phyloP scores from a whole-genome alignment of 2,797 vertebrate species.

The Tolypeutes matacus region DNA sequence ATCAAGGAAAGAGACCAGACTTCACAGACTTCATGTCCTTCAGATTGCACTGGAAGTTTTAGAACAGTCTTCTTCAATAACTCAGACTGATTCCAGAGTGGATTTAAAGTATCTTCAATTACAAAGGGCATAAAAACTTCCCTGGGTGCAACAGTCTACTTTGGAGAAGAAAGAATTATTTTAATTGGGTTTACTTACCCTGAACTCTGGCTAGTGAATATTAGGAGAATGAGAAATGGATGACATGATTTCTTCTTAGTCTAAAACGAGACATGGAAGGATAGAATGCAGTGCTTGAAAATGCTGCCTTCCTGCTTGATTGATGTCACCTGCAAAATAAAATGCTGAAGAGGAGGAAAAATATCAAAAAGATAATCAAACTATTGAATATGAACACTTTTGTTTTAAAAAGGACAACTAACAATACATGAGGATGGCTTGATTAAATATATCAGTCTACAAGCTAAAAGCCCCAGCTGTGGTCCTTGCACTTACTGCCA shows the following conservation, averaged over 20 bases:
- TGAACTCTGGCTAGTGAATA: background rate
- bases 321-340: conserved; percentile 62
- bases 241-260: background rate
- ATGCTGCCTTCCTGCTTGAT: conserved; percentile 45
- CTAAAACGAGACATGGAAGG: conserved; percentile 1
- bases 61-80: background rate
- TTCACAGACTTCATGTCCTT: background rate
- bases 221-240: conserved; percentile 14
- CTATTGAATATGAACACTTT: conserved; percentile 39
- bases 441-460: conserved; percentile 73
- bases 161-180: conserved; percentile 30
- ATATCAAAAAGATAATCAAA: conserved; percentile 13
- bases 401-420: conserved; percentile 72
- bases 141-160: background rate
- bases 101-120: conserved; percentile 18
- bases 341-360: background rate
- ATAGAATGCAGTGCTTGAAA: background rate
- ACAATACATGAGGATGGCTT: conserved; percentile 69
- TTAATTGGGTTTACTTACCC: background rate
- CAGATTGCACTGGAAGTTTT: background rate
- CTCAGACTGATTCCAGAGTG: background rate
- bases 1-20: background rate
- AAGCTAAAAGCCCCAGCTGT: conserved; percentile 71
- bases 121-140: background rate
- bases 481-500: conserved; percentile 38